Evolutionary conservation across 1,140 invertebrate genomes (phyloP).

Genomic region (Scylla paramamosain): DNA sequence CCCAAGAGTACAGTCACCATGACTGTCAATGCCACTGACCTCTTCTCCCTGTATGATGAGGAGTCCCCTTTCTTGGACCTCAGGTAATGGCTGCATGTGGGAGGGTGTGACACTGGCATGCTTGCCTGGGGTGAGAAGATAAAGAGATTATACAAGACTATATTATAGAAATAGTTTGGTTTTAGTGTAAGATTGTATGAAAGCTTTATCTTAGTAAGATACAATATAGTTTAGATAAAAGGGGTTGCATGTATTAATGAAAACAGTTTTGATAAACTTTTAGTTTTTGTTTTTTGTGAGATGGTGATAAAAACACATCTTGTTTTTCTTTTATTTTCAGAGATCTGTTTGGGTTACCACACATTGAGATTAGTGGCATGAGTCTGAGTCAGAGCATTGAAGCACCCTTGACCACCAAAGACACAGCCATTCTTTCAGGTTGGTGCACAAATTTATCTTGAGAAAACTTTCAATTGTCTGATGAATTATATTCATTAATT

Average conservation of each 20-base stretch:
- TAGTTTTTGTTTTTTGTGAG: background rate
- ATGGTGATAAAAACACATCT: background rate
- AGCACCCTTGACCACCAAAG: constrained; percentile 91
- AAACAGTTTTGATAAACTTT: background rate
- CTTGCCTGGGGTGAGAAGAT: too few species aligned
- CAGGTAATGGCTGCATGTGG: constrained; percentile 74
- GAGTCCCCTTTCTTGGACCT: constrained; percentile 85
- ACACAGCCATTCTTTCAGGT: constrained; percentile 90
- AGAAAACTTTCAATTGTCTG: background rate
- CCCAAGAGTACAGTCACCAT: constrained; percentile 93
- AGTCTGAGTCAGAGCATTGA: constrained; percentile 95
- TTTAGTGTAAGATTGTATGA: background rate
- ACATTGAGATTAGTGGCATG: constrained; percentile 94
- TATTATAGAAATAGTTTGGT: too few species aligned
- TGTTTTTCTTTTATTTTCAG: constrained; percentile 77
- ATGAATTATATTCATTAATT: too few species aligned
- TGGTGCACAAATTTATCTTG: background rate
- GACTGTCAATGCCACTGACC: constrained; percentile 94
- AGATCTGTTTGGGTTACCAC: constrained; percentile 83
- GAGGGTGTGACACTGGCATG: constrained; percentile 77
- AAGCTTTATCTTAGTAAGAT: too few species aligned
- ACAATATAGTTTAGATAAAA: too few species aligned
- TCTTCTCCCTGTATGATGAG: constrained; percentile 87
- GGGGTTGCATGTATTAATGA: too few species aligned
- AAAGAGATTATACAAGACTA: too few species aligned